Percentiles rank a stretch among this genome's conserved stretches.
Evolutionary conservation across 2,888 invertebrate species (phyloP).

Genomic region (Cybosia mesomella): DNA sequence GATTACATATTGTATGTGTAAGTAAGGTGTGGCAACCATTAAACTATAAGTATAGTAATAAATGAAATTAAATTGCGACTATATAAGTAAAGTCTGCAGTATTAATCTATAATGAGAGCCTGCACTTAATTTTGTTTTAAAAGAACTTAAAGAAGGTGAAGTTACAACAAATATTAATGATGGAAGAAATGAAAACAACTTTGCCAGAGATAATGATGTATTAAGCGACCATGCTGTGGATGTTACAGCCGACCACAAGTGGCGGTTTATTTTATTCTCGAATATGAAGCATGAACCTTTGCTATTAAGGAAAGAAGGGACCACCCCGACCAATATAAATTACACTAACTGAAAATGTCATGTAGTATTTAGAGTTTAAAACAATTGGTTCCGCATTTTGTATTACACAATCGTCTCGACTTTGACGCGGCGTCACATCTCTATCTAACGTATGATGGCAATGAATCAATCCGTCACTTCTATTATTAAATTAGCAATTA

Average conservation of each 20-base stretch:
- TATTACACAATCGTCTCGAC: constrained; percentile 39
- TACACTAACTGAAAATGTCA: not conserved
- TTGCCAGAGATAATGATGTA: no score
- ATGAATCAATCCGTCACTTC: constrained; percentile 50
- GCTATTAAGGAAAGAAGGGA: not conserved
- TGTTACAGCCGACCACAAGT: not conserved
- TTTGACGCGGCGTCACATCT: constrained; percentile 47
- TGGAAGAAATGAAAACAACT: no score
- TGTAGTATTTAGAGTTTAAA: not conserved
- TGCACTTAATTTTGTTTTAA: not conserved
- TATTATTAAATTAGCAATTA: constrained; percentile 51
- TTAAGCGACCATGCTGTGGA: no score
- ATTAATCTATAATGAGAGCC: not conserved
- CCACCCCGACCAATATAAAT: not conserved
- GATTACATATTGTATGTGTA: not conserved
- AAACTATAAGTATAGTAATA: constrained; percentile 4
- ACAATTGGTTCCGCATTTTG: constrained; percentile 41
- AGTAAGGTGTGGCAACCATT: not conserved
- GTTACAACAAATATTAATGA: not conserved
- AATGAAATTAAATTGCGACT: constrained; percentile 2
- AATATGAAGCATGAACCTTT: not conserved
- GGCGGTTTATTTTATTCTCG: not conserved
- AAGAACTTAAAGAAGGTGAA: not conserved
- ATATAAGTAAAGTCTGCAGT: not conserved
- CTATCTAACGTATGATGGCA: constrained; percentile 42